Percentiles rank a stretch among this genome's conserved stretches.
These are phyloP conservation scores for Lepus timidus DNA, from an alignment of 2,113 vertebrate genomes.

Conservation along the genomic window DNA sequence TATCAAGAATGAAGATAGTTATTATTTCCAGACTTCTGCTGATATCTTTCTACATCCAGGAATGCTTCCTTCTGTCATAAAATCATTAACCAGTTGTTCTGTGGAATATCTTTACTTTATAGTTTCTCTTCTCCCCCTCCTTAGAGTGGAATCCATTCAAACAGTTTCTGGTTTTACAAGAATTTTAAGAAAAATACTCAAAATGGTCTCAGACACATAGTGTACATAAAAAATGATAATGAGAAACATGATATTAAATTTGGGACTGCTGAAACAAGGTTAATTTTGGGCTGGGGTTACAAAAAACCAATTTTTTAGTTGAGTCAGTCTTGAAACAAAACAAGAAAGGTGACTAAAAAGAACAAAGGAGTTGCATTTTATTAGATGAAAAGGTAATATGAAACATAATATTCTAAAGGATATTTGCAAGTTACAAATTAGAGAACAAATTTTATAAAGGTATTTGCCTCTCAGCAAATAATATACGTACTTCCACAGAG, in stretches of 20 bases:
- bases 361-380: not conserved
- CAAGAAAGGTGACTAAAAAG: not conserved
- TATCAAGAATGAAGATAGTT: not conserved
- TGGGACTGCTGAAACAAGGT: not conserved
- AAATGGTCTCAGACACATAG: not conserved
- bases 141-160: not conserved
- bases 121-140: not conserved
- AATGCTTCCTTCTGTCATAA: not conserved
- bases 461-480: not conserved
- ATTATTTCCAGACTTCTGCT: slow-evolving; percentile 16
- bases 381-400: not conserved
- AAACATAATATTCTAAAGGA: not conserved
- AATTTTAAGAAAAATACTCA: not conserved
- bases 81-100: not conserved
- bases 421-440: not conserved
- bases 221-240: slow-evolving; percentile 21
- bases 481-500: not conserved
- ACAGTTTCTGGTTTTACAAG: not conserved
- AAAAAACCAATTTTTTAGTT: not conserved
- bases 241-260: not conserved
- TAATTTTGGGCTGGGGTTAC: not conserved
- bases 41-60: not conserved
- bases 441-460: not conserved
- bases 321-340: not conserved
- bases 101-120: not conserved